Evolutionary conservation across 2,888 invertebrate genomes (phyloP), one percentile per base, ranked within the genome.

Genomic region (Diadromus collaris): DNA sequence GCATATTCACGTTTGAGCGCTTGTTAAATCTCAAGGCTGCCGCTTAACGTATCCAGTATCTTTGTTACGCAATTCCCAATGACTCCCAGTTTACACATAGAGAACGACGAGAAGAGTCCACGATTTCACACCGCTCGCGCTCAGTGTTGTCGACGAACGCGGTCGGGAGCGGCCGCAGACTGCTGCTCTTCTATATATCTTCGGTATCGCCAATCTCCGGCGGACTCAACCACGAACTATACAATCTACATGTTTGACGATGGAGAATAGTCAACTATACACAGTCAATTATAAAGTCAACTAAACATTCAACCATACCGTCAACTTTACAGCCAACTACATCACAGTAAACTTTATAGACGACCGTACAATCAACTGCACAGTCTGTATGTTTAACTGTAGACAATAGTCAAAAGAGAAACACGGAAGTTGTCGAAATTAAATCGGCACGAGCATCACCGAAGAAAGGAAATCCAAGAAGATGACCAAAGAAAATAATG

Each of bases 91-190:
- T 68, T 5, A 21, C 48, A 51, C 9, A 51, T 21, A 51, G 48
- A 51, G 32, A 24, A 5, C 21, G n/a, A 13, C 56, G 4, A 4
- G 24, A 67, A 34, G 58, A 75, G 51, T 34, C 54, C n/a, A 38
- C 38, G 70, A 70, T 76, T 79, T 76, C 54, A 54, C 65, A 61
- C 72, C 1, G 38, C 48, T 60, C 29, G 19, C 27, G 34, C 48
- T 51, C 72, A 79, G 76, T 79, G 64, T 69, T 6, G 79, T 58
- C 48, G 24, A 10, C 21, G 68, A 48, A 34, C 56, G 60, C 48
- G 63, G 10, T 13, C 24, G 38, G 21, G 64, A 69, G 60, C 58
- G 72, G 68, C 51, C 61, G 46, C 44, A 27, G 54, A 65, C 29
- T 63, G 4, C 32, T 13, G 56, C n/a, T 10, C 21, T 5, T 41